Evolutionary conservation across 2,113 vertebrate species (phyloP), one percentile per base, ranked within the genome.

Genomic region (Antennarius striatus): DNA sequence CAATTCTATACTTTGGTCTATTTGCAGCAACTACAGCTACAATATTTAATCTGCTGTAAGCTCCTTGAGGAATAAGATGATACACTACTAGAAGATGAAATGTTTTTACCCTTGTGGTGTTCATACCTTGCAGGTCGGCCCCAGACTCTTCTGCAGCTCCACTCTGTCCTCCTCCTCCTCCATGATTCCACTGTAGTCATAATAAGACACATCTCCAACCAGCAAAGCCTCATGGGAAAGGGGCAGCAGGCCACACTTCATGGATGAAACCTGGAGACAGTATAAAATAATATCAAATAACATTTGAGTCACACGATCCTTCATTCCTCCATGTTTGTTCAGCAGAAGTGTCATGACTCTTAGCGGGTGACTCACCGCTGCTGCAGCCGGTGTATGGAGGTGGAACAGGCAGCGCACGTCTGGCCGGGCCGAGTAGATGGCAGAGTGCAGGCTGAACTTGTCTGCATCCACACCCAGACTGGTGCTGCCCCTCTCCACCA

Each of bases 51-150:
- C 42, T 39, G 30, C 32, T 36, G 3, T 36, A 36, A 36, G 32
- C 4, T 7, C 32, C 32, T 4, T 36, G 32, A 36, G 32, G 32
- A 36, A 36, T 36, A 7, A 36, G 32, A 36, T 2, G 7, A 36
- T 36, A 7, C 3, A 3, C 32, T 7, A 36, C 2, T 7, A 36
- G 32, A 7, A 36, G 32, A 36, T 4, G 32, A 36, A 36, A 36
- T 36, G 32, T 7, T 7, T 36, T 36, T 22, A 22, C 17, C 69
- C 65, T 30, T 46, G 14, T 5, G 56, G n/a, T 13, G 1, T 22
- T 49, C 70, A 88, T 61, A 98, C 97, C 94, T 98, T 99, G 89
- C 96, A 97, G 48, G 96, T 97, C 14, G 97, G 97, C 5, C 97
- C 96, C 1, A 99, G 93, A 76, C 93, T 94, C 88, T 99, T 99